phyloP scores from a whole-genome alignment of 2,797 vertebrate genomes.

The Ptychobarbus kaznakovi region DNA sequence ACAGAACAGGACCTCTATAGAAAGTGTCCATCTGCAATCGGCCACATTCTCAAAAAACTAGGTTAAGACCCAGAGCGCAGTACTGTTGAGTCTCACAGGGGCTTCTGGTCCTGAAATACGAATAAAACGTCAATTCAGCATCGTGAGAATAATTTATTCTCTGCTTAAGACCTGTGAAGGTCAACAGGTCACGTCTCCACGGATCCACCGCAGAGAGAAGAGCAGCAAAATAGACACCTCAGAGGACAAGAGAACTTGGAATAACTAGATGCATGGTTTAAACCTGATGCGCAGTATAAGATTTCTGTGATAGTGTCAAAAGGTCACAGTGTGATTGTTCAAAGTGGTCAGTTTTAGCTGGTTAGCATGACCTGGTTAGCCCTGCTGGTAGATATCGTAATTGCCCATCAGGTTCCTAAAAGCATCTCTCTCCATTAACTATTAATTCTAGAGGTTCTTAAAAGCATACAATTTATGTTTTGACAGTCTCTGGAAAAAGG shows the following conservation, averaged over 20 bases:
- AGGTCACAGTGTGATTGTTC: neutral
- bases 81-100: neutral
- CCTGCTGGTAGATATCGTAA: neutral
- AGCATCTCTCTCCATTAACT: constrained; percentile 3
- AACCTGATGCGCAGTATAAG: neutral
- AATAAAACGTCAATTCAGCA: constrained; percentile 44
- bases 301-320: neutral
- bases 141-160: constrained; percentile 9
- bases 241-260: neutral
- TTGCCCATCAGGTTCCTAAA: neutral
- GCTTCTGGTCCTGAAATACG: neutral
- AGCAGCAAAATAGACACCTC: constrained; percentile 10
- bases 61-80: constrained; percentile 15
- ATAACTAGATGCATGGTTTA: neutral
- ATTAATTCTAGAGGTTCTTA: constrained; percentile 15
- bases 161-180: neutral
- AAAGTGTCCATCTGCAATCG: constrained; percentile 22
- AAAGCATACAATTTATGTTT: neutral
- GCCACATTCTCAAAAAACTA: constrained; percentile 37
- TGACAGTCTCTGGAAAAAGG: neutral
- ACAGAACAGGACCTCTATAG: neutral
- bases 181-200: constrained; percentile 3
- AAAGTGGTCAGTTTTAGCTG: neutral
- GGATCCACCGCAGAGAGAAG: neutral
- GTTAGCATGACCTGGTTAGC: constrained; percentile 2